Evolutionary conservation across 2,888 invertebrate species (phyloP), one percentile per base, ranked within the genome.

Genomic region (Epinotia ramella): DNA sequence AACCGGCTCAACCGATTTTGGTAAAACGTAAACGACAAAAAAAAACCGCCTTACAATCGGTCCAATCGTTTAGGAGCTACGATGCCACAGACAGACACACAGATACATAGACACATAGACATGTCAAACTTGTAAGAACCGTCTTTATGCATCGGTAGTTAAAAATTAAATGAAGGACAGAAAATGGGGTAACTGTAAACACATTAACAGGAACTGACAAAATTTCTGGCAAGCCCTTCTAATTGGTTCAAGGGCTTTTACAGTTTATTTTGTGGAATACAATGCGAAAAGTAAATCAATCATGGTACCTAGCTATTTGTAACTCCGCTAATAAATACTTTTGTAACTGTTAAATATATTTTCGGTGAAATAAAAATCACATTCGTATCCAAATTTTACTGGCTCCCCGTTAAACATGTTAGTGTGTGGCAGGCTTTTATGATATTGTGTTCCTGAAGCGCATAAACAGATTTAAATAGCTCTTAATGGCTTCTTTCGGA

Each of bases 211-310:
- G 72, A 77, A n/a, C 20, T 24, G 9, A 53, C 63, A 70, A 16
- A 11, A 56, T 40, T 60, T 64, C 66, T 77, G 66, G 64, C 73
- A 73, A 78, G 76, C 70, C 78, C 81, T 84, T 84, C 84, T 88
- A 88, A 89, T 89, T 88, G 86, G 85, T 87, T 85, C 86, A 87
- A 88, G 86, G 85, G 82, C 84, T 81, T 84, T 84, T 78, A 83
- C 78, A 81, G 84, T 86, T 85, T 79, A 84, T 83, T 84, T 84
- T 81, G 82, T 83, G 80, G 81, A 83, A 83, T 83, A 83, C 80
- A 84, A 87, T 85, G 84, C 84, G 81, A 84, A 85, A 86, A 86
- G 84, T 84, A 84, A 86, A 89, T 89, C 85, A 86, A 88, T 88
- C 88, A 86, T 82, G 77, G 77, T 79, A 59, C 69, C 49, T 18